Conservation (phyloP, 2,888 invertebrate genomes). For the Labia minor region DNA sequence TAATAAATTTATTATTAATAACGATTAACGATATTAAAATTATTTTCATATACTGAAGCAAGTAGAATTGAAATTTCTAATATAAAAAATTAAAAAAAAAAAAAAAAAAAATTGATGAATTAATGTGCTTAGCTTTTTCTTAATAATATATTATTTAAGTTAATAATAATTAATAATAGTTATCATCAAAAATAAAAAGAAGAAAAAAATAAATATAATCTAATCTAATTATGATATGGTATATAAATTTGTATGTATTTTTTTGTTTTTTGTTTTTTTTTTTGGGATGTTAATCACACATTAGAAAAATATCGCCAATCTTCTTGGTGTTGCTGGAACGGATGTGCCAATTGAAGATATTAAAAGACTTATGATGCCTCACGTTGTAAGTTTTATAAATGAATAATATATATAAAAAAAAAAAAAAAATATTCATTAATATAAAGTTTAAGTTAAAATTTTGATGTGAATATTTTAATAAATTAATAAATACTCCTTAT, state of each 20-base stretch:
- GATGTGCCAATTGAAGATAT: conserved; percentile 27
- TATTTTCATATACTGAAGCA: neutral
- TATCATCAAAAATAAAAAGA: too few species aligned
- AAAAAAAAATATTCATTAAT: neutral
- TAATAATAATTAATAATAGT: too few species aligned
- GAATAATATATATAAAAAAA: neutral
- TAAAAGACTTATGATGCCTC: conserved; percentile 25
- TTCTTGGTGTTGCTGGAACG: conserved; percentile 27
- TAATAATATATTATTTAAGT: neutral
- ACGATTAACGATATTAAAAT: neutral
- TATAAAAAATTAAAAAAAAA: neutral
- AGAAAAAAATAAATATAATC: too few species aligned
- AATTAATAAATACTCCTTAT: too few species aligned
- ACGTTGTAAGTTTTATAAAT: conserved; percentile 22
- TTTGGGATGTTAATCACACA: neutral
- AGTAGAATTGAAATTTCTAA: neutral
- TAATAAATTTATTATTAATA: too few species aligned
- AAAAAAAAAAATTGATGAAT: neutral
- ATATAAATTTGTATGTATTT: neutral
- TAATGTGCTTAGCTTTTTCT: neutral
- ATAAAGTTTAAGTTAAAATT: neutral
- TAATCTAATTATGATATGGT: neutral
- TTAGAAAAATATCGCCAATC: conserved; percentile 26
- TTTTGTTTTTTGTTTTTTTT: neutral
- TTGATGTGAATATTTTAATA: neutral